A percentile compares a stretch with the other conserved stretches of the same genome.
Evolutionary conservation across 1,140 invertebrate genomes (phyloP).

Genomic region (Hypothenemus hampei): DNA sequence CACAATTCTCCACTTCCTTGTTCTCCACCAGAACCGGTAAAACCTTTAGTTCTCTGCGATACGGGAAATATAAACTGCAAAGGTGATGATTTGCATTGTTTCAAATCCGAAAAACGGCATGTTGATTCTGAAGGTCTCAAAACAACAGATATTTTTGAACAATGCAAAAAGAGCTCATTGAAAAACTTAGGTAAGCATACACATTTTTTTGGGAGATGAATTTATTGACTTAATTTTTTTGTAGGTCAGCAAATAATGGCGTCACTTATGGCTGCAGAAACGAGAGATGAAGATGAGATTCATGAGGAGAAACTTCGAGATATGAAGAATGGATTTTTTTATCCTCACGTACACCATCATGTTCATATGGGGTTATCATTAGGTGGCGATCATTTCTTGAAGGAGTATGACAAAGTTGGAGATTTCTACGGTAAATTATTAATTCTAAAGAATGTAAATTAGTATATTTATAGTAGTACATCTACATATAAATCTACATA

Average conservation of each 20-base stretch:
- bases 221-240: too few relatives aligned
- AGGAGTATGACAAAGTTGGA: constrained; percentile 29
- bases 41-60: neutral
- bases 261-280: constrained; percentile 33
- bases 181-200: constrained; percentile 6
- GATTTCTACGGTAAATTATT: constrained; percentile 39
- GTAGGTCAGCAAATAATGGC: constrained; percentile 34
- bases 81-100: neutral
- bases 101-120: constrained; percentile 1
- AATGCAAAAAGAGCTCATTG: constrained; percentile 9
- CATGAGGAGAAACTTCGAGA: constrained; percentile 34
- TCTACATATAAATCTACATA: too few relatives aligned
- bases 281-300: constrained; percentile 27
- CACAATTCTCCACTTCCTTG: too few relatives aligned
- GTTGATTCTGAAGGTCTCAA: neutral
- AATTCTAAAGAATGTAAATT: too few relatives aligned
- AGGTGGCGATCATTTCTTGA: constrained; percentile 35
- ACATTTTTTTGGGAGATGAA: neutral
- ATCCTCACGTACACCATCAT: constrained; percentile 25
- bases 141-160: constrained; percentile 10
- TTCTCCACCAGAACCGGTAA: neutral
- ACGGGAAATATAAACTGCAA: neutral
- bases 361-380: constrained; percentile 41
- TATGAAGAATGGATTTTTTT: neutral
- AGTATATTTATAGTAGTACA: too few relatives aligned